Evolutionary conservation across 2,888 invertebrate genomes (phyloP).

Genomic region (Drosophila picticornis): DNA sequence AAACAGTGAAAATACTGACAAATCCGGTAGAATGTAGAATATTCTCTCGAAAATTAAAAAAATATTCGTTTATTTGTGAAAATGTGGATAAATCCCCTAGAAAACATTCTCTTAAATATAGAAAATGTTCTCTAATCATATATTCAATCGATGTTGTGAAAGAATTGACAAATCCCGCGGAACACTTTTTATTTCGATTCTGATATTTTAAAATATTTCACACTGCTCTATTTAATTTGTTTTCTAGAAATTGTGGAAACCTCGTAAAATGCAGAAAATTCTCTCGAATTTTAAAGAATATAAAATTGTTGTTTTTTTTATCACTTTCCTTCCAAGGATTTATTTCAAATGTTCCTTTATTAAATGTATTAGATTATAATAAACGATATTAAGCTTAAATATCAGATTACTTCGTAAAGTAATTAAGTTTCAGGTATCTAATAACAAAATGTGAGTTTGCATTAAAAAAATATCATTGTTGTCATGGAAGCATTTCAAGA

Average conservation of each 20-base stretch:
- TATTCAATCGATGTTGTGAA: too few relatives aligned
- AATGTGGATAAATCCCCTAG: neutral
- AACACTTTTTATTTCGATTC: too few relatives aligned
- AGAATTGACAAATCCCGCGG: too few relatives aligned
- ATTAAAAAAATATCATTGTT: neutral
- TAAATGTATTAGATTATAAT: neutral
- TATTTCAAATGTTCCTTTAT: neutral
- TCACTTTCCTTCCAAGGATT: neutral
- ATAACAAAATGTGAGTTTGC: neutral
- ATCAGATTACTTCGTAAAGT: neutral
- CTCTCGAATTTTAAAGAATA: neutral
- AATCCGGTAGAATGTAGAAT: neutral
- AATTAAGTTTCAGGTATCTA: neutral
- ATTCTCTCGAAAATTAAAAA: neutral
- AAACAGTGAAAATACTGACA: neutral
- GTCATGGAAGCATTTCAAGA: neutral
- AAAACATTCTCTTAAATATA: neutral
- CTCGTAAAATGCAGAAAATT: neutral
- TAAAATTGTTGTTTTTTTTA: rapidly evolving
- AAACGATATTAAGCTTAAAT: neutral
- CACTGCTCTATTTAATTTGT: too few relatives aligned
- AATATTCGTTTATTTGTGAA: too few relatives aligned
- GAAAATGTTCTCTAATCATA: too few relatives aligned
- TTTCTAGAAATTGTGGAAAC: too few relatives aligned
- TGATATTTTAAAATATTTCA: too few relatives aligned